Base-by-base conservation (phyloP, 2,888 invertebrate species). In the Buathra laborator region DNA sequence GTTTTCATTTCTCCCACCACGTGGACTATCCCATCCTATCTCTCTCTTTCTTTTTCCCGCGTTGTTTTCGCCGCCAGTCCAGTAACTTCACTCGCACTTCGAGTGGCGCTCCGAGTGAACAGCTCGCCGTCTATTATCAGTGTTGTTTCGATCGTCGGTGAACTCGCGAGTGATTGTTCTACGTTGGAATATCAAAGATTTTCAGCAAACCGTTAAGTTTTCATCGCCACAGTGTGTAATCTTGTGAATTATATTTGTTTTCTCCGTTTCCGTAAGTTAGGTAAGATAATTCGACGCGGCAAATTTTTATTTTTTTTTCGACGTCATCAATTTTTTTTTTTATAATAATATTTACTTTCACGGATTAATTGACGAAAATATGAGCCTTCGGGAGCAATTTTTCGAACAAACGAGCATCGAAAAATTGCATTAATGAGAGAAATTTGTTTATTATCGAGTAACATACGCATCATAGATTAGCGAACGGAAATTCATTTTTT, bases 121-220 rank as follows among this genome's bases (percentile, higher is more conserved):
- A 75, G 84, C 85, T 76, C 76, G 85, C 80, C 80, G 80, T 62
- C 81, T 79, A 85, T 87, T 87, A 87, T 87, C 86, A 87, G 87
- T 87, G 85, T 83, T 87, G 87, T 87, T 87, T 87, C 87, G 83
- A 82, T 86, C 85, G 87, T 83, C 81, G 37, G 87, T 56, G 67
- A 80, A 74, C 78, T 80, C 86, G 83, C 81, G 84, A 81, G 84
- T 81, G 80, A 81, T 78, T 83, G 66, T 67, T 59, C 59, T 44
- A 70, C 72, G 14, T 46, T 78, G 75, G 67, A 37, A 75, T 82
- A 44, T 51, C 74, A 37, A 66, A 66, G 67, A 70, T 74, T 37
- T 37, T 37, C 37, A 70, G 53, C 48, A 9, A 59, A 68, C 70
- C 46, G 51, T 53, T 59, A 16, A 59, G 37, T 62, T 74, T 72